Percentiles rank a stretch among this genome's conserved stretches.
phyloP scores from a whole-genome alignment of 2,113 vertebrate genomes.

The Cyprinodon brontotheroides region DNA sequence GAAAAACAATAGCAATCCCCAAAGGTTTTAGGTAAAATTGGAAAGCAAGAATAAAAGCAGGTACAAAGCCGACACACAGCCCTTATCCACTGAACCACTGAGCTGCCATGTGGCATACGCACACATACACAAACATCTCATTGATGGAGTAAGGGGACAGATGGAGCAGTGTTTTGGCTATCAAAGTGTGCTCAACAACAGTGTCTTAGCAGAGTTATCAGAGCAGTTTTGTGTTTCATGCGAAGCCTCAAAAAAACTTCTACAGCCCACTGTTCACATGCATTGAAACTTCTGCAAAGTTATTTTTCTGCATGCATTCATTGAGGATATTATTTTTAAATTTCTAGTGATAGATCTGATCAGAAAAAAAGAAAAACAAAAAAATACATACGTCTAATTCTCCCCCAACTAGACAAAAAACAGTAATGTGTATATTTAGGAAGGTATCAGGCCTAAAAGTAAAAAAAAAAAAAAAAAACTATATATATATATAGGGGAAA shows the following conservation, averaged over 20 bases:
- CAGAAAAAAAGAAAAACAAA: not conserved
- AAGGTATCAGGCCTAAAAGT: not conserved
- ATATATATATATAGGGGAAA: not conserved
- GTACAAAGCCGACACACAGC: conserved; percentile 56
- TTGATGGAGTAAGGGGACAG: conserved; percentile 28
- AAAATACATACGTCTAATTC: not conserved
- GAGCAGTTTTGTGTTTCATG: conserved; percentile 59
- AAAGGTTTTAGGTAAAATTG: conserved; percentile 62
- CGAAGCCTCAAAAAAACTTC: conserved; percentile 43
- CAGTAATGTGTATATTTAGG: not conserved
- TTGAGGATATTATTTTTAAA: not conserved
- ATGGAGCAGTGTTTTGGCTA: conserved; percentile 72
- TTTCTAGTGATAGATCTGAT: not conserved
- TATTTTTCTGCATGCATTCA: not conserved
- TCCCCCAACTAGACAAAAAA: not conserved
- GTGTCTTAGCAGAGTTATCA: conserved; percentile 68
- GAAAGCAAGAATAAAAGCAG: conserved; percentile 60
- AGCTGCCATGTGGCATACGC: not conserved
- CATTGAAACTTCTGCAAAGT: conserved; percentile 28
- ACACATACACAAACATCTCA: conserved; percentile 17
- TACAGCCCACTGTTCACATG: conserved; percentile 24
- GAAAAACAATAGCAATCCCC: conserved; percentile 27
- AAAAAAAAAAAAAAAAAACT: no score
- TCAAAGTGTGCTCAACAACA: conserved; percentile 57
- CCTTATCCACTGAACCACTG: conserved; percentile 15